Percentiles rank a stretch among this genome's conserved stretches.
These are phyloP conservation scores for Homarus americanus DNA, from an alignment of 1,140 invertebrate species.

Conservation along the genomic window DNA sequence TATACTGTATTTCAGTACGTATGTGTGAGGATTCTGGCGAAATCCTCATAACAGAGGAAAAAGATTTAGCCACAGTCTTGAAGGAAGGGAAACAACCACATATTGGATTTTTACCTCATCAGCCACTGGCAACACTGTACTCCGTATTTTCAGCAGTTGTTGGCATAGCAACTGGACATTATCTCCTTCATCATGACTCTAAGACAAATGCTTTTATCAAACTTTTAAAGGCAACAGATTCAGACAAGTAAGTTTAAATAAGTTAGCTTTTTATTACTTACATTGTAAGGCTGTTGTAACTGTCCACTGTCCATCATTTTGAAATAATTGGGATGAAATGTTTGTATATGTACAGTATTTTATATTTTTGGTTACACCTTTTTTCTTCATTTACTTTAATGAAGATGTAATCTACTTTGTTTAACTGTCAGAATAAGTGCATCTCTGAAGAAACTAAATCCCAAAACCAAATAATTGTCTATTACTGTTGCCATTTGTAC, in stretches of 20 bases:
- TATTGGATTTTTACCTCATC: slow-evolving; percentile 32
- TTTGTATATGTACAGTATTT: too few relatives aligned
- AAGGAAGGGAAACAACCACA: slow-evolving; percentile 53
- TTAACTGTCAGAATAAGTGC: too few relatives aligned
- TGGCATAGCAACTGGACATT: slow-evolving; percentile 24
- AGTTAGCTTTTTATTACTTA: too few relatives aligned
- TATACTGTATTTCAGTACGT: slow-evolving; percentile 36
- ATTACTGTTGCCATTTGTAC: too few relatives aligned
- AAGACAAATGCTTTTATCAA: slow-evolving; percentile 57
- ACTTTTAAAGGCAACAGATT: slow-evolving; percentile 35
- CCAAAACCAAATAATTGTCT: too few relatives aligned
- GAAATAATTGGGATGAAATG: too few relatives aligned
- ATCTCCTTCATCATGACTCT: slow-evolving; percentile 55
- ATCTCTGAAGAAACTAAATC: too few relatives aligned
- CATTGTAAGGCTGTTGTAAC: too few relatives aligned
- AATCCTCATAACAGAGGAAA: slow-evolving; percentile 46
- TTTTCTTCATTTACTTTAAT: too few relatives aligned
- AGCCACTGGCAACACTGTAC: slow-evolving; percentile 41
- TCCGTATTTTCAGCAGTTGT: slow-evolving; percentile 48
- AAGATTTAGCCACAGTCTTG: slow-evolving; percentile 22
- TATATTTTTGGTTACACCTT: too few relatives aligned
- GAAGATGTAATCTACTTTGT: too few relatives aligned
- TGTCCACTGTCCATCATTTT: too few relatives aligned
- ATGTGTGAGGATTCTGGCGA: slow-evolving; percentile 51
- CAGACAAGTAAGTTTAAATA: slow-evolving; percentile 23